These are phyloP conservation scores for Ormyrus thymus DNA, from an alignment of 2,888 invertebrate species.

Conservation along the genomic window DNA sequence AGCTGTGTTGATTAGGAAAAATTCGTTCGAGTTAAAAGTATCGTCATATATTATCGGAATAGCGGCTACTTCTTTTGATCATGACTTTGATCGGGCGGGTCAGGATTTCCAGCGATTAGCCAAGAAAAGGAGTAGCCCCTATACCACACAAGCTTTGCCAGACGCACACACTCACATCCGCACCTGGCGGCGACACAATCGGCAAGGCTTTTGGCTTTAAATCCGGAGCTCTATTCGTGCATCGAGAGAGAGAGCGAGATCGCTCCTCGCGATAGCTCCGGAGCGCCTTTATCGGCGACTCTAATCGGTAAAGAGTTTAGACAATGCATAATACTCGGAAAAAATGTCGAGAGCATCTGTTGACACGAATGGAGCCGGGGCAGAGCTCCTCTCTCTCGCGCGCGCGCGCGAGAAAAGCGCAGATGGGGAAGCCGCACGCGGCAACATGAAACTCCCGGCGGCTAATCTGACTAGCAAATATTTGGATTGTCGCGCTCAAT, in stretches of 20 bases:
- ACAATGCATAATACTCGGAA: background rate
- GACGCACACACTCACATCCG: background rate
- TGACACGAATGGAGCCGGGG: conserved; percentile 6
- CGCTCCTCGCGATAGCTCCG: conserved; percentile 5
- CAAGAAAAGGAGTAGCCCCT: background rate
- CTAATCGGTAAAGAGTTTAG: conserved; percentile 48
- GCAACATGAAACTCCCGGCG: conserved; percentile 43
- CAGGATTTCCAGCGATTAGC: background rate
- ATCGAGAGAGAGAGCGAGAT: conserved; percentile 18
- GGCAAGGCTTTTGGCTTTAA: background rate
- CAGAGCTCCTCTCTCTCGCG: background rate
- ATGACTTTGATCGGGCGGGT: background rate
- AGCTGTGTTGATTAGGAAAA: no score
- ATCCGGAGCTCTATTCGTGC: background rate
- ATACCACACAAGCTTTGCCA: background rate
- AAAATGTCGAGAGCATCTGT: conserved; percentile 29
- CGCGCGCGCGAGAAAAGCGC: conserved; percentile 8
- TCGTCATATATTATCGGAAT: background rate
- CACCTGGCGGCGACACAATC: conserved; percentile 25
- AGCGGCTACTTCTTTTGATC: background rate
- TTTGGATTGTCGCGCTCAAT: conserved; percentile 73
- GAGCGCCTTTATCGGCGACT: conserved; percentile 17
- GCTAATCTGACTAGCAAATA: conserved; percentile 74
- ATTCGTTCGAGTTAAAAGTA: background rate
- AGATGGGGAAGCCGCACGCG: conserved; percentile 21